These are phyloP conservation scores for Palythoa grandis DNA, from an alignment of 92 coral and sea anemone genomes.

Conservation along the genomic window DNA sequence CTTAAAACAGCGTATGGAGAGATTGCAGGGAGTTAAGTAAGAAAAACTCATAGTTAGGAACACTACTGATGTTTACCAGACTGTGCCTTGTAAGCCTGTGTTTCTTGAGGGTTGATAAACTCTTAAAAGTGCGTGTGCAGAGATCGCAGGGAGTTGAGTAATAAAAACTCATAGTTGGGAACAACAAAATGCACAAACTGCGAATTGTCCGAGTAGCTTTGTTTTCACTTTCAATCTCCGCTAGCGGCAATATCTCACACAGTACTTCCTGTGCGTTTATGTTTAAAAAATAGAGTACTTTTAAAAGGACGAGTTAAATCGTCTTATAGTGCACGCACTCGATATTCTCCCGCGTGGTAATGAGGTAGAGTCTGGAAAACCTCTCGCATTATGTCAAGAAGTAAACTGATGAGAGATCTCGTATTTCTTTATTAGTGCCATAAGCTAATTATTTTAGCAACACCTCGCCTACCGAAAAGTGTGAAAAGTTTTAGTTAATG, in stretches of 20 bases:
- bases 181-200: background rate
- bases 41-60: background rate
- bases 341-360: background rate
- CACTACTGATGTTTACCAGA: background rate
- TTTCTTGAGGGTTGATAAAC: background rate
- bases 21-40: background rate
- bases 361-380: constrained; percentile 4
- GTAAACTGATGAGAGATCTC: constrained; percentile 3
- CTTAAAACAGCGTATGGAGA: constrained; percentile 1
- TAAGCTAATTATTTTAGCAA: constrained; percentile 19
- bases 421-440: constrained; percentile 19
- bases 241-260: background rate
- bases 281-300: too few relatives aligned
- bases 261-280: background rate
- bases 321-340: background rate
- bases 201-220: background rate
- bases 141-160: background rate
- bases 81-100: background rate
- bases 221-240: constrained; percentile 5
- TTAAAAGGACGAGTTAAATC: too few relatives aligned
- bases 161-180: background rate
- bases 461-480: constrained; percentile 26
- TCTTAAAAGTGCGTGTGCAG: constrained; percentile 1
- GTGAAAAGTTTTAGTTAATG: constrained; percentile 22
- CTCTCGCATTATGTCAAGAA: constrained; percentile 12